Evolutionary conservation across 1,140 invertebrate genomes (phyloP), one percentile per base, ranked within the genome.

Genomic region (Atopsyche davidsoni): DNA sequence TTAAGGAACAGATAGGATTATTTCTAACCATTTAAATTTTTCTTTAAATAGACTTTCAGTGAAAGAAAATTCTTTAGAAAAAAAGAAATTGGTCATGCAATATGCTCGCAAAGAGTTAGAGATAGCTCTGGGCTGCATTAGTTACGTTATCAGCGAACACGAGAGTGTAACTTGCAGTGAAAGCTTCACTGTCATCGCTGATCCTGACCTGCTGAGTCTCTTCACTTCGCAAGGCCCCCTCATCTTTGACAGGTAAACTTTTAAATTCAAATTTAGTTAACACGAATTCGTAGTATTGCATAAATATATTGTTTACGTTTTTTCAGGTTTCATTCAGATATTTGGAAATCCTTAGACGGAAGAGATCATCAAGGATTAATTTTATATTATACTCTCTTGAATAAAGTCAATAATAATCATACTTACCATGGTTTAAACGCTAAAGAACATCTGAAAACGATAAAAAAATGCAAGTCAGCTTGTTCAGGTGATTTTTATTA

Each of bases 401-500:
- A 43, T 19, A 45, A 43, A 21, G 50, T 58, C 7, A 39, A 48
- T 23, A 39, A 18, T 31, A 44, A 41, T 21, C 32, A 52, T 39
- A 14, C 44, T n/a, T 44, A 52, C 4, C 14, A 45, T 24, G 46
- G 50, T 6, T 16, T 58, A 17, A 55, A 48, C 46, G 39, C 42
- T 11, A 55, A 52, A 55, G 53, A 52, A 22, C 57, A 58, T 39
- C 17, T 58, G 2, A 58, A 58, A 38, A 18, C 52, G 10, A 49
- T 58, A 7, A 58, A 58, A 34, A 58, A 58, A 52, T 38, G 38
- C 11, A 58, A 53, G 46, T 55, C 48, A 6, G 53, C 53, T 21
- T 58, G 48, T 55, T 45, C 52, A 19, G 49, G 57, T 58, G 32
- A 42, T 35, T 52, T 11, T 25, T 16, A n/a, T 7, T 6, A 28